Conservation (phyloP, 2,113 vertebrate genomes). For the Gopherus evgoodei region DNA sequence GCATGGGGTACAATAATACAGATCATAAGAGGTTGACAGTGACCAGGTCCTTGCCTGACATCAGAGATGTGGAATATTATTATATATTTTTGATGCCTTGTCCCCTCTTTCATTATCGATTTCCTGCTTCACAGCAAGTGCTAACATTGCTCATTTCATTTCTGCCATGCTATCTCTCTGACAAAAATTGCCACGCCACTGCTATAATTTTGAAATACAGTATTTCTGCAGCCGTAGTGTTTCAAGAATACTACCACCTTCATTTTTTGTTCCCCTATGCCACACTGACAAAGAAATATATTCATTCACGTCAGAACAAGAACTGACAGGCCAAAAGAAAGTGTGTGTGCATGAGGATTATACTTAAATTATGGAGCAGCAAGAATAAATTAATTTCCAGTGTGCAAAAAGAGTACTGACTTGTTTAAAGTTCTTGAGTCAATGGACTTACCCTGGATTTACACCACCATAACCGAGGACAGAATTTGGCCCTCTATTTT, state of each 20-base stretch:
- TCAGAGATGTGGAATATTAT: not conserved
- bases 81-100: not conserved
- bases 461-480: not conserved
- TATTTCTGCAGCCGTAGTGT: not conserved
- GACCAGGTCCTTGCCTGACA: not conserved
- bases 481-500: not conserved
- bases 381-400: not conserved
- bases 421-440: not conserved
- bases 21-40: not conserved
- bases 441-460: not conserved
- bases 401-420: not conserved
- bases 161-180: not conserved
- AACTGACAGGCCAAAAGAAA: not conserved
- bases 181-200: not conserved
- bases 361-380: not conserved
- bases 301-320: not conserved
- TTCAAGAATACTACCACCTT: not conserved
- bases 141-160: not conserved
- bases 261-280: not conserved
- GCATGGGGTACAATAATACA: not conserved
- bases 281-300: not conserved
- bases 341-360: not conserved
- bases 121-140: not conserved
- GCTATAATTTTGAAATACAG: not conserved
- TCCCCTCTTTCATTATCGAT: slow-evolving; percentile 1